Evolutionary conservation across 2,113 vertebrate species (phyloP).

Genomic region (Ciconia boyciana): DNA sequence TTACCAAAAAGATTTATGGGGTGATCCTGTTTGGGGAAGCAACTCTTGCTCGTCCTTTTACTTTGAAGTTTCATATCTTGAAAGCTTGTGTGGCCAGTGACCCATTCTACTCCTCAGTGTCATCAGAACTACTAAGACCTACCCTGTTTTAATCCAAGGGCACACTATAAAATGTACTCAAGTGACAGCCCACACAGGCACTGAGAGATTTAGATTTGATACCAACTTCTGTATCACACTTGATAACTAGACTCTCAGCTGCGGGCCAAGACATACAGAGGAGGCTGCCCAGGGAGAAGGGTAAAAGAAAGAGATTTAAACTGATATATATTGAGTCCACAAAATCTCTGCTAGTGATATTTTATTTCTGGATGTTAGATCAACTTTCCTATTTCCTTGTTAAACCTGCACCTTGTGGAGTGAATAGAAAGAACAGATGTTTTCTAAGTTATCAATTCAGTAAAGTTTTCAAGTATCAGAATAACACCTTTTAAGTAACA

Average conservation of each 20-base stretch:
- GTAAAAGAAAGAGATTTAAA: neutral
- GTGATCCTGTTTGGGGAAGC: neutral
- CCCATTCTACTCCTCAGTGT: neutral
- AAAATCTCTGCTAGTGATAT: neutral
- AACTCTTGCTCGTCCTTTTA: neutral
- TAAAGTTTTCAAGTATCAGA: neutral
- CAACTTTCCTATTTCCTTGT: neutral
- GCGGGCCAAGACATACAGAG: neutral
- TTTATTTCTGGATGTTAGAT: neutral
- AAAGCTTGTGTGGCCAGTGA: neutral
- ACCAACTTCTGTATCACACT: neutral
- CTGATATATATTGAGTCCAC: neutral
- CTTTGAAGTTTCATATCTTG: neutral
- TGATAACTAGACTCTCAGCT: neutral
- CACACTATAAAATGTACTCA: neutral
- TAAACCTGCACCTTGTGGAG: neutral
- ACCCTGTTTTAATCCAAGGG: neutral
- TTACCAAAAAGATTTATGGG: neutral
- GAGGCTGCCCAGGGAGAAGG: neutral
- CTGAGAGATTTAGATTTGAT: neutral
- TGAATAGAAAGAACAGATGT: neutral
- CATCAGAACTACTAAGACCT: neutral
- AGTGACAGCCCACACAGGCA: neutral
- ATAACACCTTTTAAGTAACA: neutral
- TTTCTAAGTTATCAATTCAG: neutral